phyloP scores from a whole-genome alignment of 2,113 vertebrate genomes.

The Sarotherodon lohbergeri region DNA sequence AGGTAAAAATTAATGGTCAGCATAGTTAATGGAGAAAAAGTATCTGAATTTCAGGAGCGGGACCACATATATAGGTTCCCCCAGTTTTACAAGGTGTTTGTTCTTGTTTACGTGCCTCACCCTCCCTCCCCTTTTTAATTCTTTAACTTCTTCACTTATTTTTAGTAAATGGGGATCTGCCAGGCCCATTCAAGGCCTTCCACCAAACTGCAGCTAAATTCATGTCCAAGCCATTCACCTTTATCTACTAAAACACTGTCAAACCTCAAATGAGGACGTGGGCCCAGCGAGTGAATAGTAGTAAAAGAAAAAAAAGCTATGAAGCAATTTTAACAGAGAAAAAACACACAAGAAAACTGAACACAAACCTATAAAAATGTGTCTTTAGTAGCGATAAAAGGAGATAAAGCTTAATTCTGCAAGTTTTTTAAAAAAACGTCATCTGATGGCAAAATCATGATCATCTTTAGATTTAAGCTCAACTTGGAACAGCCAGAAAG shows the following conservation, averaged over 20 bases:
- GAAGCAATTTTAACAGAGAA: background rate
- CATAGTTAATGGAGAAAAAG: background rate
- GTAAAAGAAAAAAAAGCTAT: background rate
- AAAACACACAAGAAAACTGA: background rate
- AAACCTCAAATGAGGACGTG: background rate
- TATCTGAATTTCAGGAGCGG: background rate
- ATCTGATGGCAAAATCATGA: accelerated
- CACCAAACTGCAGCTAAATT: background rate
- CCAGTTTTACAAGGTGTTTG: background rate
- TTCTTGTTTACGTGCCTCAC: accelerated
- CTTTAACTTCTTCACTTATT: background rate
- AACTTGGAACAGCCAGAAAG: background rate
- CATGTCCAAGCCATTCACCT: background rate
- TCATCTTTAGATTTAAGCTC: background rate
- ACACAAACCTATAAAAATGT: background rate
- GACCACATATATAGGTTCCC: accelerated
- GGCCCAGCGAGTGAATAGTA: background rate
- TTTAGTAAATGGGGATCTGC: background rate
- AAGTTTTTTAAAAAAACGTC: background rate
- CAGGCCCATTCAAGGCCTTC: background rate
- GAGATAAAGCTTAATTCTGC: background rate
- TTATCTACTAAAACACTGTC: background rate
- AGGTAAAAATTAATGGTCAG: accelerated
- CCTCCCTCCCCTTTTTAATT: background rate
- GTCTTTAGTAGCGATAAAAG: background rate